Conservation (phyloP, 2,113 vertebrate genomes). For the Protomyctophum bolini region DNA sequence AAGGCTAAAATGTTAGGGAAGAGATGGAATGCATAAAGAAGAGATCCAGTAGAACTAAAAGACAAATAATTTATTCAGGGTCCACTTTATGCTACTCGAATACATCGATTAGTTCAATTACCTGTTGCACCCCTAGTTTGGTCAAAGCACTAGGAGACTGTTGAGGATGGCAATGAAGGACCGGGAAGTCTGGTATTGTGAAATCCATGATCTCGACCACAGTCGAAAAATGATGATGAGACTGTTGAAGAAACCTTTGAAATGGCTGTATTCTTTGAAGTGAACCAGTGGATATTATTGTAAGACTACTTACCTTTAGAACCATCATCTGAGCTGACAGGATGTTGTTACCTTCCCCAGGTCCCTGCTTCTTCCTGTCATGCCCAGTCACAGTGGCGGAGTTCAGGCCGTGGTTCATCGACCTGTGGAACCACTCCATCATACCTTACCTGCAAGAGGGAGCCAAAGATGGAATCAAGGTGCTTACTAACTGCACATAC, state of each 20-base stretch:
- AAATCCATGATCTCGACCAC: not conserved
- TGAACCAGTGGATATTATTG: not conserved
- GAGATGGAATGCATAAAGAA: too few relatives aligned
- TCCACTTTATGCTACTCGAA: too few relatives aligned
- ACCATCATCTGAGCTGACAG: not conserved
- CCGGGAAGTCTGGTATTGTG: not conserved
- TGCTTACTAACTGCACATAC: slow-evolving; percentile 38
- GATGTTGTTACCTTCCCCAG: slow-evolving; percentile 60
- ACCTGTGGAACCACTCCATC: slow-evolving; percentile 98
- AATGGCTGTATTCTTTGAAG: not conserved
- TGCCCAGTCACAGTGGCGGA: slow-evolving; percentile 93
- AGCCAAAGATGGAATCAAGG: slow-evolving; percentile 95
- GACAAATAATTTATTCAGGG: too few relatives aligned
- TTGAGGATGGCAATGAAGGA: too few relatives aligned
- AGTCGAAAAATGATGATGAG: not conserved
- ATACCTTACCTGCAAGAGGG: slow-evolving; percentile 97
- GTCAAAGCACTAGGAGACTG: not conserved
- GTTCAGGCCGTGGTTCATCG: slow-evolving; percentile 96
- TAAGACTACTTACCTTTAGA: not conserved
- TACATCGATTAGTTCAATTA: too few relatives aligned
- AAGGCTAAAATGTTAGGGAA: too few relatives aligned
- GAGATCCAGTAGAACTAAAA: too few relatives aligned
- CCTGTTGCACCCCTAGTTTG: too few relatives aligned
- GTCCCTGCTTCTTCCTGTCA: slow-evolving; percentile 96
- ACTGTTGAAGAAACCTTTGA: not conserved